These are phyloP conservation scores for Rhopalosiphum padi DNA, from an alignment of 1,140 invertebrate species.

Conservation along the genomic window DNA sequence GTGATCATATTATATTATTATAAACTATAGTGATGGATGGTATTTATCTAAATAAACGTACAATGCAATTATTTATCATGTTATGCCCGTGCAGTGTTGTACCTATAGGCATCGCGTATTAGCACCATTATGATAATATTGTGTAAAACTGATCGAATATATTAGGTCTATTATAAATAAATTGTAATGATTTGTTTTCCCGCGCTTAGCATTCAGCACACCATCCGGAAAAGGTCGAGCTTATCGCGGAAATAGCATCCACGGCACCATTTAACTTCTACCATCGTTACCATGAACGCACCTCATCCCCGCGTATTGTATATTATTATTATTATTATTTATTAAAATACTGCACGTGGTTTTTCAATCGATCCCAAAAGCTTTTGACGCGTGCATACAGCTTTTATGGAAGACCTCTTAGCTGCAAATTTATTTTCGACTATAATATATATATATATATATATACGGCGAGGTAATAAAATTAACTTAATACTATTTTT, in stretches of 20 bases:
- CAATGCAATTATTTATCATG: conserved; percentile 1
- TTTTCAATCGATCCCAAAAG: too few species aligned
- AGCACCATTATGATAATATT: not conserved
- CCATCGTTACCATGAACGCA: not conserved
- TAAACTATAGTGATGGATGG: not conserved
- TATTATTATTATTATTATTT: not conserved
- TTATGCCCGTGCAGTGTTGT: not conserved
- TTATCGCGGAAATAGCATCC: not conserved
- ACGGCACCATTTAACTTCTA: not conserved
- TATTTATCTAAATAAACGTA: conserved; percentile 13
- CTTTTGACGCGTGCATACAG: too few species aligned
- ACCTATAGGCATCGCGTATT: not conserved
- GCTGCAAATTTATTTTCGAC: too few species aligned
- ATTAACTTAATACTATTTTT: too few species aligned
- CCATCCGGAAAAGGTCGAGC: not conserved
- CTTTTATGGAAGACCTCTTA: too few species aligned
- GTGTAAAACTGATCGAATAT: not conserved
- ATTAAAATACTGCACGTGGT: not conserved
- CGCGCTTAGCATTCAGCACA: not conserved
- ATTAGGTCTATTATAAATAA: not conserved
- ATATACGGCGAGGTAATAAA: too few species aligned
- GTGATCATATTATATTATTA: not conserved
- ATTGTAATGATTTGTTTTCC: not conserved
- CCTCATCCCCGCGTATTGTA: not conserved
- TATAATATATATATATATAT: too few species aligned